Base-by-base conservation (phyloP, 1,140 invertebrate genomes). In the Zophobas morio region DNA sequence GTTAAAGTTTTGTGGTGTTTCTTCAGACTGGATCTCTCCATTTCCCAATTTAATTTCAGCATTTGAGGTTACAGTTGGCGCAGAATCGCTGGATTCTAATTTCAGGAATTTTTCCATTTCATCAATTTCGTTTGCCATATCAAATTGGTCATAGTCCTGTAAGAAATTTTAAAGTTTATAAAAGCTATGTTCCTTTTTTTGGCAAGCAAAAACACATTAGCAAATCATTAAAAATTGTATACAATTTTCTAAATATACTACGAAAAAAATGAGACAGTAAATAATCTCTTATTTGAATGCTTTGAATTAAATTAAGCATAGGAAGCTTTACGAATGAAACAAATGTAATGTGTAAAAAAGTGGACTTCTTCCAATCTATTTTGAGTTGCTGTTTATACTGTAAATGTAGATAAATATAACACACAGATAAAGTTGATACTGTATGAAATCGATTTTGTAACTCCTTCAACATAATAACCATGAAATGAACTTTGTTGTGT, bases 91-190 rank as follows among this genome's bases (percentile, higher is more conserved):
- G 1, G 78, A 74, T 81, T 91, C 90, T 56, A 94, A 84, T 88
- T 94, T 94, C 6, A 94, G 85, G 86, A 98, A 98, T 82, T 93
- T 91, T 87, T 97, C 94, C 83, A 98, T 88, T 82, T 93, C 93
- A 85, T 98, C 95, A 80, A 94, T 92, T 91, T 98, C 97, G 89
- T 97, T 95, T 47, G 96, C 94, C 84, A 95, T 88, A 86, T 96
- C 94, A 89, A 98, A 98, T 80, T 93, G 93, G 86, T 97, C 95
- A 88, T 96, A 98, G 87, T 98, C 96, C 96, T 97, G 6, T 6
- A 5, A 51, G n/a, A 51, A 20, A 51, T 51, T 20, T 20, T 20
- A 20, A 20, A 20, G 20, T 20, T 20, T 20, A 20, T 20, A 20
- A 20, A 20, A 20, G 20, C 20, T 20, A 20, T 20, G 20, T 20